Evolutionary conservation across 2,113 vertebrate genomes (phyloP).

Genomic region (Triplophysa rosa): DNA sequence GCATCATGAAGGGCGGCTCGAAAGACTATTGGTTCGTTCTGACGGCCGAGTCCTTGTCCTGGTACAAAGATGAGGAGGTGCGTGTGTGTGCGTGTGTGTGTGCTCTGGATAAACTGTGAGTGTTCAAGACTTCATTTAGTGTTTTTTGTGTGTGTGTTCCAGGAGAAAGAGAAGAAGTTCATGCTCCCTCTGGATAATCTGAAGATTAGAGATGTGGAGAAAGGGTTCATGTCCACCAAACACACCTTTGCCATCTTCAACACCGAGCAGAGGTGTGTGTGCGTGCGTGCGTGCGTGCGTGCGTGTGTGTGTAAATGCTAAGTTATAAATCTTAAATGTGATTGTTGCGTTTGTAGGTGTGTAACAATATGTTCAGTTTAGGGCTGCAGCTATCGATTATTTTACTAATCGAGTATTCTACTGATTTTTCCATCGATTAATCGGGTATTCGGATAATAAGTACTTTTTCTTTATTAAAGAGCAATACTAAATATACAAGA

Average conservation of each 20-base stretch:
- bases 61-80: constrained; percentile 99
- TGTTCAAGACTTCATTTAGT: too few species aligned
- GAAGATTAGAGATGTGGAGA: constrained; percentile 93
- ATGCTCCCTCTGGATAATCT: constrained; percentile 95
- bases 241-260: constrained; percentile 96
- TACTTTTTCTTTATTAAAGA: too few species aligned
- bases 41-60: constrained; percentile 92
- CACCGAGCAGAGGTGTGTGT: constrained; percentile 87
- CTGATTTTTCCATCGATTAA: too few species aligned
- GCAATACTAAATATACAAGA: too few species aligned
- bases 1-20: constrained; percentile 97
- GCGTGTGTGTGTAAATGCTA: not conserved
- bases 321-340: not conserved
- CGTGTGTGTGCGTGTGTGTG: not conserved
- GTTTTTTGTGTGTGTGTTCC: constrained; percentile 36
- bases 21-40: constrained; percentile 98
- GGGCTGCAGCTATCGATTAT: too few species aligned
- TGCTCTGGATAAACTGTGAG: too few species aligned
- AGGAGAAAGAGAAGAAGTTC: constrained; percentile 99
- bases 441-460: too few species aligned
- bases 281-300: too few species aligned
- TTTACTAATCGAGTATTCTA: too few species aligned
- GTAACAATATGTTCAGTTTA: too few species aligned
- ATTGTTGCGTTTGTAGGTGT: not conserved
- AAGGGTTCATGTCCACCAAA: constrained; percentile 96